These are phyloP conservation scores for Columba janthina DNA, from an alignment of 2,113 vertebrate species.

Conservation along the genomic window DNA sequence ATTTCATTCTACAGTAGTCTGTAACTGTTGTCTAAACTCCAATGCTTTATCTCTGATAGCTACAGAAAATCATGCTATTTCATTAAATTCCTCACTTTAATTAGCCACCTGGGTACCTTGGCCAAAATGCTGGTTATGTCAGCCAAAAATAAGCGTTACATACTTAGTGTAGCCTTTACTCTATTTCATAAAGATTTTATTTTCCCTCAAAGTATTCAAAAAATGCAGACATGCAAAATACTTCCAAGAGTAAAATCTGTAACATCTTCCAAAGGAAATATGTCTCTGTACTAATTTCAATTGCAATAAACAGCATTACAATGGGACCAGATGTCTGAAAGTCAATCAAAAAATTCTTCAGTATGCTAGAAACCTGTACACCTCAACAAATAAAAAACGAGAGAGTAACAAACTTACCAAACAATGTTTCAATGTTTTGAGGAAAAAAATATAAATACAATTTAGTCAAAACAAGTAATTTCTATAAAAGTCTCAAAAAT, in stretches of 20 bases:
- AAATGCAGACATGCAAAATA: slow-evolving; percentile 45
- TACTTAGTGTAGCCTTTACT: slow-evolving; percentile 6
- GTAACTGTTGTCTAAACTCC: background rate
- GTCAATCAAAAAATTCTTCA: background rate
- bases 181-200: background rate
- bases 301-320: background rate
- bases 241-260: slow-evolving; percentile 30
- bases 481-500: background rate
- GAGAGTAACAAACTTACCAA: background rate
- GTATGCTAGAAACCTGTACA: background rate
- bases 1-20: background rate
- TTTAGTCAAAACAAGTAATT: background rate
- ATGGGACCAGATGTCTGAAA: background rate
- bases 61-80: slow-evolving; percentile 15
- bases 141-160: slow-evolving; percentile 44
- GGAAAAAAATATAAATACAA: background rate
- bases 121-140: slow-evolving; percentile 7
- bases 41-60: background rate
- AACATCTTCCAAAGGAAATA: slow-evolving; percentile 36
- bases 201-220: background rate
- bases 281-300: background rate
- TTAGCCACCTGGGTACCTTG: slow-evolving; percentile 12
- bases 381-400: background rate
- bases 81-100: slow-evolving; percentile 37
- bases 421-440: background rate